Evolutionary conservation across 2,888 invertebrate genomes (phyloP).

Genomic region (Drosophila nr. perissopoda): DNA sequence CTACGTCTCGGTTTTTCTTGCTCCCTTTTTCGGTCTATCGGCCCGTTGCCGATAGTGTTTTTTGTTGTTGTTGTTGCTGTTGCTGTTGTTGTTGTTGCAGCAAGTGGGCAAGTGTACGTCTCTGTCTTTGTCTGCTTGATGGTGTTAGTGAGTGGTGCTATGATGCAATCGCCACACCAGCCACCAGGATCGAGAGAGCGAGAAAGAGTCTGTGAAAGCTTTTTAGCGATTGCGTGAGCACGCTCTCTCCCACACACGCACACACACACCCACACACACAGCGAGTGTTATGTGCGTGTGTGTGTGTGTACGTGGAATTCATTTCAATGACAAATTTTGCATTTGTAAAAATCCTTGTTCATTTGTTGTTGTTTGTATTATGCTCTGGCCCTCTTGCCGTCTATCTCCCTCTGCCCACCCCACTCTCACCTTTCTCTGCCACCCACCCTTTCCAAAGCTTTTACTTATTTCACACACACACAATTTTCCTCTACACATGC

Average conservation of each 20-base stretch:
- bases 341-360: conserved; percentile 64
- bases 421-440: conserved; percentile 14
- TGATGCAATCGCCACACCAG: conserved; percentile 67
- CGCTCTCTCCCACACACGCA: conserved; percentile 24
- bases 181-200: conserved; percentile 56
- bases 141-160: conserved; percentile 54
- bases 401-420: background rate
- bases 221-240: conserved; percentile 54
- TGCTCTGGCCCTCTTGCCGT: conserved; percentile 17
- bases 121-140: conserved; percentile 20
- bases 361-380: conserved; percentile 30
- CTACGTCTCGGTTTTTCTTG: conserved; percentile 67
- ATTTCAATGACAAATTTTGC: conserved; percentile 77
- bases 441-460: conserved; percentile 32
- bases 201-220: conserved; percentile 38
- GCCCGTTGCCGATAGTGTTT: conserved; percentile 18
- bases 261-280: conserved; percentile 9
- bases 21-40: conserved; percentile 78
- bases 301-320: conserved; percentile 50
- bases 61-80: conserved; percentile 9
- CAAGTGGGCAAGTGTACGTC: conserved; percentile 62
- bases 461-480: conserved; percentile 56
- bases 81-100: conserved; percentile 30
- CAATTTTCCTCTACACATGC: conserved; percentile 41
- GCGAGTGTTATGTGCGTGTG: conserved; percentile 4